Base-by-base conservation (phyloP, 2,113 vertebrate species). In the Origma solitaria region DNA sequence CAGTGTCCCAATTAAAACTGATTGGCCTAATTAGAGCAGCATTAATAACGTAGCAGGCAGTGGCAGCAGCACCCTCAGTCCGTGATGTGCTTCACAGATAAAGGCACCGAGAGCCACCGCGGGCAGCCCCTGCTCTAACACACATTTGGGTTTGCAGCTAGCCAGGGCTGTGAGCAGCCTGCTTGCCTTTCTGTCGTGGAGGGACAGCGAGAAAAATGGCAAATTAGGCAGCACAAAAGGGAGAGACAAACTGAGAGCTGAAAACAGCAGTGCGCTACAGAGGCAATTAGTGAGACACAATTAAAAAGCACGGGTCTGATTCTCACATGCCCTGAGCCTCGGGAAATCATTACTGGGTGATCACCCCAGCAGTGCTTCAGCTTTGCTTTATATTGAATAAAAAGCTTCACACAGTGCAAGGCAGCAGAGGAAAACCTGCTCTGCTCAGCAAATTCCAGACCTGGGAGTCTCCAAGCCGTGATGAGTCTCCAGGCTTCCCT, bases 1-100 rank as follows among this genome's bases (percentile, higher is more conserved):
- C 96, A 97, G 90, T 66, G 54, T 71, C 81, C 97, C 98, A 98
- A 98, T 98, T 98, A 98, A 96, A 98, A 98, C 88, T 82, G 97
- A 98, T 97, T 64, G 35, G 92, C 81, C 96, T 98, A 98, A 98
- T 98, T 97, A 98, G 86, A 97, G 93, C 81, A 69, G 86, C 96
- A 96, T 97, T 97, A 96, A 97, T 97, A 97, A 92, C 72, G 57
- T 37, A 82, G 91, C 79, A 96, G 92, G 64, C 64, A 95, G 62
- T 82, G 85, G 85, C 76, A 96, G 88, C 78, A 94, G 42, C 82
- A 94, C 54, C 7, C 79, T 88, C 70, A 33, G 86, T n/a, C 65
- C 31, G 8, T 24, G 83, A 75, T 21, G 31, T 47, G 60, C 91
- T 83, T n/a, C 30, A 14, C 78, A 92, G 94, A 78, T 85, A 86